These are phyloP conservation scores for Planiliza haematocheilus DNA, from an alignment of 2,113 vertebrate species.

Conservation along the genomic window DNA sequence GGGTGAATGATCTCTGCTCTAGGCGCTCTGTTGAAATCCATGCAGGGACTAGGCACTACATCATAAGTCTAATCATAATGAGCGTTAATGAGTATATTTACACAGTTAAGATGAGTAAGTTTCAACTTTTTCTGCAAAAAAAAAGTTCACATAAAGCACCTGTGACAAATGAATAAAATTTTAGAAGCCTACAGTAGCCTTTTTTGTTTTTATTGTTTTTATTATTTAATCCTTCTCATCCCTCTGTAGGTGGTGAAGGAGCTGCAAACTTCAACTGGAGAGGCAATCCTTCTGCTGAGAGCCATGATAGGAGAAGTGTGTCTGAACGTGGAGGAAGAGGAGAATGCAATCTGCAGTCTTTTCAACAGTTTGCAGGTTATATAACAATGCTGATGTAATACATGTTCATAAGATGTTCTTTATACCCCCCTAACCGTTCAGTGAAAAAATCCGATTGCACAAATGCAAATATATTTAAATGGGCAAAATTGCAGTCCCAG, in stretches of 20 bases:
- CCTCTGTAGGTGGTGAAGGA: constrained; percentile 90
- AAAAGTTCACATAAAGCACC: background rate
- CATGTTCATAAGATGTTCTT: background rate
- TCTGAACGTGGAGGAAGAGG: constrained; percentile 90
- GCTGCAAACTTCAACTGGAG: constrained; percentile 90
- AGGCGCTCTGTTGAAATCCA: too few relatives aligned
- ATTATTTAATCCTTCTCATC: background rate
- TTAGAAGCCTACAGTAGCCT: background rate
- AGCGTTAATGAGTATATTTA: background rate
- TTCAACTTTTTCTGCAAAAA: background rate
- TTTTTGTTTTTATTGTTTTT: too few relatives aligned
- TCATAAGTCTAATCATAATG: background rate
- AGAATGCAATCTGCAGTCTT: constrained; percentile 89
- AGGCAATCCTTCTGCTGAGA: constrained; percentile 91
- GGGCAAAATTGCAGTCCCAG: background rate
- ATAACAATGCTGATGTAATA: background rate
- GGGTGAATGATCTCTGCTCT: too few relatives aligned
- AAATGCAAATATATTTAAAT: background rate
- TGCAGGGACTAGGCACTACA: background rate
- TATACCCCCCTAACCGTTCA: background rate
- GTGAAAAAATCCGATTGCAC: background rate
- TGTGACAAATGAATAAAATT: background rate
- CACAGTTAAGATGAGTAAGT: background rate
- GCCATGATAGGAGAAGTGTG: constrained; percentile 93
- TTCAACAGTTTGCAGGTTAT: constrained; percentile 91